Percentiles rank a stretch among this genome's conserved stretches.
Evolutionary conservation across 2,888 invertebrate species (phyloP).

Genomic region (Notodonta ziczac): DNA sequence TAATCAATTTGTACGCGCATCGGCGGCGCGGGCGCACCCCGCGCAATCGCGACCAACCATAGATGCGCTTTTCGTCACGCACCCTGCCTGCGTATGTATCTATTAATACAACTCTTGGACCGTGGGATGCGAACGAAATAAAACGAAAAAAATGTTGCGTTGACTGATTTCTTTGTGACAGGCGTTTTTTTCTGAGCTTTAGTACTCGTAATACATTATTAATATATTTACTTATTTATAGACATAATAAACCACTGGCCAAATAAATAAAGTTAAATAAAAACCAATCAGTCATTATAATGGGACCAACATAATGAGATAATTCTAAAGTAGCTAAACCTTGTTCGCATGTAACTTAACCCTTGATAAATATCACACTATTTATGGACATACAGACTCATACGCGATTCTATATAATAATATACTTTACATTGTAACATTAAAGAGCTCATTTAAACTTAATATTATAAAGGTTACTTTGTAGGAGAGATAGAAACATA

Average conservation of each 20-base stretch:
- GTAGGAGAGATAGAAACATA: not conserved
- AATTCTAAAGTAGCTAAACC: no score
- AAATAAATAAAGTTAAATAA: not conserved
- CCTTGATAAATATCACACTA: no score
- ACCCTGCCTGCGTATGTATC: conserved; percentile 60
- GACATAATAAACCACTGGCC: no score
- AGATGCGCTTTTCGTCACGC: conserved; percentile 74
- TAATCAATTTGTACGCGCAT: conserved; percentile 83
- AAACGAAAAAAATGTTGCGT: conserved; percentile 12
- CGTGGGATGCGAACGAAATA: conserved; percentile 19
- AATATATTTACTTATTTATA: no score
- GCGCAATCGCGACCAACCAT: conserved; percentile 48
- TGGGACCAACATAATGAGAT: no score
- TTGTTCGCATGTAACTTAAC: no score
- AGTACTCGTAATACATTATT: no score
- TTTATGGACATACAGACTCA: no score
- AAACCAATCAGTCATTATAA: no score
- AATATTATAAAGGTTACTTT: conserved; percentile 3
- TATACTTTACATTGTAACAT: not conserved
- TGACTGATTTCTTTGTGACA: conserved; percentile 1
- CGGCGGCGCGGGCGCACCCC: conserved; percentile 52
- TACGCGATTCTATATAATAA: no score
- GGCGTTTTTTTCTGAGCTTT: not conserved
- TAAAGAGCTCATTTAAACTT: not conserved
- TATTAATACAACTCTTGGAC: conserved; percentile 44